phyloP scores from a whole-genome alignment of 2,113 vertebrate species.

The Sapajus apella region DNA sequence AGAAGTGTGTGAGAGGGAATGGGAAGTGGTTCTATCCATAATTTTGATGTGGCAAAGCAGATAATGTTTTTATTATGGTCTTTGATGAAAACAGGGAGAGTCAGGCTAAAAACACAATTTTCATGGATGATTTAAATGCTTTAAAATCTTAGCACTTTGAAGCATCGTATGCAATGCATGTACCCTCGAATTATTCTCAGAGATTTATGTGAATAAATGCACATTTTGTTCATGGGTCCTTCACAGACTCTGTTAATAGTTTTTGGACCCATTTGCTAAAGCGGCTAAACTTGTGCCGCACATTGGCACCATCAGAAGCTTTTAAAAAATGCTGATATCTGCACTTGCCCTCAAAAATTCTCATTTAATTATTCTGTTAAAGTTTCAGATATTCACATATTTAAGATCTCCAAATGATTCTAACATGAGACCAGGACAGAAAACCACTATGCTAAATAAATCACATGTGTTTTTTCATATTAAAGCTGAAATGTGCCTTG shows the following conservation, averaged over 20 bases:
- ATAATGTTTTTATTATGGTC: not conserved
- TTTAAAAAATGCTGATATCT: not conserved
- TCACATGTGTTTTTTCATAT: not conserved
- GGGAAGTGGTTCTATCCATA: not conserved
- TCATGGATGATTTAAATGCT: constrained; percentile 34
- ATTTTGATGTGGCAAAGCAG: not conserved
- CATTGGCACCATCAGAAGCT: not conserved
- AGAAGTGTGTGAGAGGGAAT: not conserved
- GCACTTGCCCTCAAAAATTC: not conserved
- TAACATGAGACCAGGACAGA: not conserved
- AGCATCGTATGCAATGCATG: not conserved
- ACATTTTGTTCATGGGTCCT: not conserved
- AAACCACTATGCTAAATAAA: not conserved
- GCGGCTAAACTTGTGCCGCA: not conserved
- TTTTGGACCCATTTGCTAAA: constrained; percentile 1
- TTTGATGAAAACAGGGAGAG: constrained; percentile 25
- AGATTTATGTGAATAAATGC: not conserved
- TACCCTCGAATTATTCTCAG: not conserved
- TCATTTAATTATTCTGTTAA: not conserved
- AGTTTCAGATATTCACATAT: not conserved
- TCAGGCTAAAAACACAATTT: constrained; percentile 50
- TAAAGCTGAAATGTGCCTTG: not conserved
- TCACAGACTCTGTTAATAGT: not conserved
- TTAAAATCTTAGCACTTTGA: constrained; percentile 17
- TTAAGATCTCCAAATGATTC: not conserved